Evolutionary conservation across 2,797 vertebrate genomes (phyloP).

Genomic region (Clamator glandarius): DNA sequence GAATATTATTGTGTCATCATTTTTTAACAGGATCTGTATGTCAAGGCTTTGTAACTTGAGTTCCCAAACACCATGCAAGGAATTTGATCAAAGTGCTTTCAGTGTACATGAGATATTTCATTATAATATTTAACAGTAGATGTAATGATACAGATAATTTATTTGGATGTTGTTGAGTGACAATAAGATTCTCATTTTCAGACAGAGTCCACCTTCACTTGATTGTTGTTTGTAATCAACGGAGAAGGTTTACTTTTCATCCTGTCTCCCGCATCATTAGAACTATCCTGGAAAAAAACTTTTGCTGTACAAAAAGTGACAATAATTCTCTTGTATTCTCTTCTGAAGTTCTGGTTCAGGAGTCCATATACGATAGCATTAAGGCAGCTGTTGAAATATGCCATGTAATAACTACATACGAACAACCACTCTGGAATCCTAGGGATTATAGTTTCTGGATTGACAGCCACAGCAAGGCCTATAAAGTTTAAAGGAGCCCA

Average conservation of each 20-base stretch:
- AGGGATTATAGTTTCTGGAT: slow-evolving; percentile 83
- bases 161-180: slow-evolving; percentile 22
- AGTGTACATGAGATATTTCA: slow-evolving; percentile 7
- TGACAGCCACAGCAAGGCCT: slow-evolving; percentile 91
- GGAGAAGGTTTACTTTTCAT: slow-evolving; percentile 92
- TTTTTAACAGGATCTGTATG: background rate
- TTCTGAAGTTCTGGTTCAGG: slow-evolving; percentile 96
- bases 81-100: slow-evolving; percentile 46
- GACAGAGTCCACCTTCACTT: slow-evolving; percentile 92
- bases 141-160: slow-evolving; percentile 12
- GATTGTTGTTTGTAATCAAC: slow-evolving; percentile 90
- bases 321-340: slow-evolving; percentile 93
- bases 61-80: slow-evolving; percentile 32
- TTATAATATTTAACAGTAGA: background rate
- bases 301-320: slow-evolving; percentile 88
- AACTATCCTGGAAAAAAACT: slow-evolving; percentile 89
- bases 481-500: slow-evolving; percentile 98
- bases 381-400: slow-evolving; percentile 99
- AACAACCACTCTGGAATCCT: slow-evolving; percentile 96
- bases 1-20: background rate
- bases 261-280: slow-evolving; percentile 87
- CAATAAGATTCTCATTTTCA: slow-evolving; percentile 70
- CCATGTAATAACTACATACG: slow-evolving; percentile 96
- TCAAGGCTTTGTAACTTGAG: slow-evolving; percentile 3
- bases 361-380: slow-evolving; percentile 97